Conservation (phyloP, 2,113 vertebrate species). For the Tragelaphus scriptus region DNA sequence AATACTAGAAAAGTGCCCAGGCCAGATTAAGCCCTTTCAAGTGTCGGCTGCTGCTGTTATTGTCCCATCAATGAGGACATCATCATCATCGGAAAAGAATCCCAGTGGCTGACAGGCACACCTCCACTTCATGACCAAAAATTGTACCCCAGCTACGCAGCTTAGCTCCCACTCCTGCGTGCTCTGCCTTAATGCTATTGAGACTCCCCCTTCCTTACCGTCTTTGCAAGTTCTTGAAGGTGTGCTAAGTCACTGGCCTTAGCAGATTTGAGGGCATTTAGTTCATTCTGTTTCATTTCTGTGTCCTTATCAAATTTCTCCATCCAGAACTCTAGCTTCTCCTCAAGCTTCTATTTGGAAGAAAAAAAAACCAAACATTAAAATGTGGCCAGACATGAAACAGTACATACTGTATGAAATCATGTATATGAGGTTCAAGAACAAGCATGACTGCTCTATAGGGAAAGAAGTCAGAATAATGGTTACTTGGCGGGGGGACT, state of each 20-base stretch:
- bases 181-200: accelerated
- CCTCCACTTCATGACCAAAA: neutral
- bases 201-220: constrained; percentile 70
- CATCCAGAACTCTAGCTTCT: constrained; percentile 86
- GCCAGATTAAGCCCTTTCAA: neutral
- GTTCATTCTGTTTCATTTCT: constrained; percentile 81
- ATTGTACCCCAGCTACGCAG: neutral
- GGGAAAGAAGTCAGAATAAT: neutral
- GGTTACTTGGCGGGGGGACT: neutral
- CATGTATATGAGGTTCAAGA: neutral
- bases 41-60: neutral
- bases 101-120: neutral
- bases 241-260: constrained; percentile 78
- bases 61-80: neutral
- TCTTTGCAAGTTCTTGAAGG: constrained; percentile 79
- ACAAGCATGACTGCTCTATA: neutral
- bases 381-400: neutral
- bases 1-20: neutral
- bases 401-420: neutral
- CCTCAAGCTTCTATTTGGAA: constrained; percentile 78
- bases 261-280: constrained; percentile 76
- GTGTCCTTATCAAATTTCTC: constrained; percentile 86
- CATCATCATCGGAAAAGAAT: neutral
- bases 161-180: neutral
- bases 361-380: neutral